Percentiles rank a stretch among this genome's conserved stretches.
These are phyloP conservation scores for Eucera pruinosa DNA, from an alignment of 2,888 invertebrate genomes.

Conservation along the genomic window DNA sequence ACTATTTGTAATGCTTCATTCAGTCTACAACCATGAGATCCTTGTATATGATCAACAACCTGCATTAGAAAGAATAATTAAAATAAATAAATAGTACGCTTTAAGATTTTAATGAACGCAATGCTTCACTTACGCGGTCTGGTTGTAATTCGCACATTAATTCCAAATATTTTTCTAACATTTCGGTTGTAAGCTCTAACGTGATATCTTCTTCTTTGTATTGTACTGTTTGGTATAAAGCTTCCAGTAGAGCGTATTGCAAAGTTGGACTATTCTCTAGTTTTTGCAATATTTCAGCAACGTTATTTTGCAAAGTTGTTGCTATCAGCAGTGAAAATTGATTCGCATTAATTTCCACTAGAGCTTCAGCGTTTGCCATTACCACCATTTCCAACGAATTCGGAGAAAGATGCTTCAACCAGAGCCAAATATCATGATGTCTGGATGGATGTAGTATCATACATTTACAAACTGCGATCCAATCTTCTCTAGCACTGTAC, in stretches of 20 bases:
- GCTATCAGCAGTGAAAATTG: slow-evolving; percentile 77
- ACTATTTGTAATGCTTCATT: slow-evolving; percentile 89
- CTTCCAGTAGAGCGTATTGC: slow-evolving; percentile 76
- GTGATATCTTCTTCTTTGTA: slow-evolving; percentile 76
- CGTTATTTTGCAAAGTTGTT: slow-evolving; percentile 78
- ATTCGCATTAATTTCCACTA: slow-evolving; percentile 75
- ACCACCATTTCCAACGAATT: slow-evolving; percentile 75
- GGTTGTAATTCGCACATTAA: slow-evolving; percentile 82
- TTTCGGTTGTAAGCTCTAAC: slow-evolving; percentile 77
- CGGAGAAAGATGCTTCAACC: slow-evolving; percentile 77
- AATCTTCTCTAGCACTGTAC: slow-evolving; percentile 81
- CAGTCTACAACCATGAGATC: slow-evolving; percentile 86
- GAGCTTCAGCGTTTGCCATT: slow-evolving; percentile 68
- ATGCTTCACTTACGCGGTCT: slow-evolving; percentile 71
- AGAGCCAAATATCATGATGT: slow-evolving; percentile 79
- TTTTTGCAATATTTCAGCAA: slow-evolving; percentile 78
- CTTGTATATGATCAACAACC: slow-evolving; percentile 79
- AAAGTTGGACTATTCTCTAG: slow-evolving; percentile 76
- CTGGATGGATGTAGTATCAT: slow-evolving; percentile 77
- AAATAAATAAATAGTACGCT: slow-evolving; percentile 8
- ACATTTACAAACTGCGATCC: slow-evolving; percentile 81
- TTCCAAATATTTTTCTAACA: slow-evolving; percentile 80
- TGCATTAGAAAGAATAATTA: slow-evolving; percentile 40
- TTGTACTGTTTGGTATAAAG: slow-evolving; percentile 75
- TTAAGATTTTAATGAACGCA: neutral